These are phyloP conservation scores for Trachemys scripta DNA, from an alignment of 2,113 vertebrate species.

Conservation along the genomic window DNA sequence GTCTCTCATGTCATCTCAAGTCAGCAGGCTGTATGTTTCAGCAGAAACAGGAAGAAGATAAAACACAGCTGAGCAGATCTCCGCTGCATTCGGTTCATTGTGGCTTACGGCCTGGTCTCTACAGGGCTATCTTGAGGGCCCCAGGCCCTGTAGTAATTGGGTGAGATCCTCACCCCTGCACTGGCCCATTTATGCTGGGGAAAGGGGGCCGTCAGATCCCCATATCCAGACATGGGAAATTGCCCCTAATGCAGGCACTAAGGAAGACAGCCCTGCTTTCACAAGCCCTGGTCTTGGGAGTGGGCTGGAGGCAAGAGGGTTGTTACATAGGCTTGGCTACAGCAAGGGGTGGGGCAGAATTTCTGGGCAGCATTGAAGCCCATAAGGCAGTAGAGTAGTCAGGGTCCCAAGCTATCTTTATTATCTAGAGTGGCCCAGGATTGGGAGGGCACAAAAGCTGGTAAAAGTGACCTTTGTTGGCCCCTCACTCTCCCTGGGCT, in stretches of 20 bases:
- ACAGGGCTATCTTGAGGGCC: rapidly evolving
- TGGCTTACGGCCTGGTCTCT: background rate
- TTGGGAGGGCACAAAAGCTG: background rate
- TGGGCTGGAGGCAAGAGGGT: background rate
- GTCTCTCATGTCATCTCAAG: background rate
- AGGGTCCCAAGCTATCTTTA: background rate
- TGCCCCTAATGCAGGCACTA: background rate
- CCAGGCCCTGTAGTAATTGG: background rate
- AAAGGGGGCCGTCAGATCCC: background rate
- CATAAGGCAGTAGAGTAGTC: rapidly evolving
- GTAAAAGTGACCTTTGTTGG: background rate
- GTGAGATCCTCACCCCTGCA: background rate
- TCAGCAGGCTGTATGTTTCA: rapidly evolving
- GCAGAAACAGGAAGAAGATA: rapidly evolving
- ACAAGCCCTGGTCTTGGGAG: background rate
- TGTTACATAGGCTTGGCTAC: background rate
- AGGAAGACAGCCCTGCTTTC: background rate
- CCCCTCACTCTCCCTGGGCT: background rate
- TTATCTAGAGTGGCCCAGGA: background rate
- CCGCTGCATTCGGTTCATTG: background rate
- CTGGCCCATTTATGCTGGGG: background rate
- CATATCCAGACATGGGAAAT: too few species aligned
- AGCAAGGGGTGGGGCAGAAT: background rate
- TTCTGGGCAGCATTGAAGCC: background rate
- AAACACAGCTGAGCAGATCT: background rate